phyloP scores from a whole-genome alignment of 2,113 vertebrate species.

The Labeo catla region DNA sequence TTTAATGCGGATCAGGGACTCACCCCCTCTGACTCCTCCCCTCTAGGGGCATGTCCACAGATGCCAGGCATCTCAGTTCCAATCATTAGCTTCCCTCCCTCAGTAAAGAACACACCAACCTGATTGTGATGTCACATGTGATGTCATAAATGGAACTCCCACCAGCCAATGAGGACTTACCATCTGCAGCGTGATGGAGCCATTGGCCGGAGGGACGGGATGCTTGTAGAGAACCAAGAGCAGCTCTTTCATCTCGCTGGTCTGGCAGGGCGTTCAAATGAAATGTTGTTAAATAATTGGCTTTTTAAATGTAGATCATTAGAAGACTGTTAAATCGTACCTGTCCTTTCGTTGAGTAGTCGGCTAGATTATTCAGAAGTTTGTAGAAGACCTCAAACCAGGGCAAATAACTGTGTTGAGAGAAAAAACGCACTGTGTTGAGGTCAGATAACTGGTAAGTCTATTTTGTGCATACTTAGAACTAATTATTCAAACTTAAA shows the following conservation, averaged over 20 bases:
- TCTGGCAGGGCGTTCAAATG: conserved; percentile 66
- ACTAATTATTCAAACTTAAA: background rate
- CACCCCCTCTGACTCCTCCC: conserved; percentile 69
- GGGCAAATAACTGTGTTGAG: conserved; percentile 80
- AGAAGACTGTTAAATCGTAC: conserved; percentile 65
- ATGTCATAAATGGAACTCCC: conserved; percentile 11
- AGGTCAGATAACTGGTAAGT: background rate
- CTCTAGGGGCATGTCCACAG: conserved; percentile 52
- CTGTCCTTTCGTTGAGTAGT: conserved; percentile 82
- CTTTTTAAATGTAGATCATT: background rate
- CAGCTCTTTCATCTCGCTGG: conserved; percentile 75
- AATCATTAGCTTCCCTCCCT: conserved; percentile 73
- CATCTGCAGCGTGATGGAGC: conserved; percentile 76
- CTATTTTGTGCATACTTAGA: background rate
- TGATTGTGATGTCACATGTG: conserved; percentile 35
- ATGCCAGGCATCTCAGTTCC: conserved; percentile 62
- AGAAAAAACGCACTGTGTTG: background rate
- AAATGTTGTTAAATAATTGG: background rate
- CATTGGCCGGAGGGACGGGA: conserved; percentile 67
- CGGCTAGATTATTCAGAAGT: conserved; percentile 86
- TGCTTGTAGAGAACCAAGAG: conserved; percentile 76
- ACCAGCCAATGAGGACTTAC: conserved; percentile 70
- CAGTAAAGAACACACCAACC: conserved; percentile 68
- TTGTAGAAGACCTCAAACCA: conserved; percentile 96
- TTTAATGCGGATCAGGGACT: conserved; percentile 62